A percentile compares a stretch with the other conserved stretches of the same genome.
phyloP scores from a whole-genome alignment of 2,888 invertebrate genomes.

The Drosophila demipolita region DNA sequence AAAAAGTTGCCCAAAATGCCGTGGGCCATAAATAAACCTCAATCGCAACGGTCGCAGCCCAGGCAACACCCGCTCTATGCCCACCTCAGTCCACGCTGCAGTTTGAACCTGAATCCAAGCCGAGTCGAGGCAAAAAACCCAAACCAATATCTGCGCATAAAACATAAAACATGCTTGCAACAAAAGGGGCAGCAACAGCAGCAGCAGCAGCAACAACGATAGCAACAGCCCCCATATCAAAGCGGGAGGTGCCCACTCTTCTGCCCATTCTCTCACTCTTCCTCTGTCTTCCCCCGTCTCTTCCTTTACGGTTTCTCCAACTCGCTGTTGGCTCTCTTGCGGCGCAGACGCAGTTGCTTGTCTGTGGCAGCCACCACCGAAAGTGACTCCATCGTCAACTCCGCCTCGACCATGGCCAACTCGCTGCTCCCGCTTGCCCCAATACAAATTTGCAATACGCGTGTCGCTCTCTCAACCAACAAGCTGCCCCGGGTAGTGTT shows the following conservation, averaged over 20 bases:
- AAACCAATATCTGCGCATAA: conserved; percentile 44
- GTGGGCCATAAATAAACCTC: conserved; percentile 81
- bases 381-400: conserved; percentile 51
- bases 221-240: conserved; percentile 9
- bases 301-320: background rate
- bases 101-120: conserved; percentile 5
- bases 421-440: conserved; percentile 16
- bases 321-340: conserved; percentile 48
- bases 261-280: background rate
- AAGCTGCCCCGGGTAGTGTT: conserved; percentile 18
- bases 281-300: background rate
- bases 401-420: conserved; percentile 50
- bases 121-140: conserved; percentile 3
- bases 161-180: conserved; percentile 52
- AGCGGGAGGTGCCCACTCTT: conserved; percentile 33
- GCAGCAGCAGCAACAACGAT: conserved; percentile 20
- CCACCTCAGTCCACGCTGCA: conserved; percentile 16
- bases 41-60: conserved; percentile 59
- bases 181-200: conserved; percentile 42
- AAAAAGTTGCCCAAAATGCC: conserved; percentile 67
- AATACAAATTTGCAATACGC: conserved; percentile 56
- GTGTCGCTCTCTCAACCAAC: conserved; percentile 72
- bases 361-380: conserved; percentile 57
- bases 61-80: conserved; percentile 39
- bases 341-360: conserved; percentile 67